Conservation (phyloP, 2,113 vertebrate species). For the Morone saxatilis region DNA sequence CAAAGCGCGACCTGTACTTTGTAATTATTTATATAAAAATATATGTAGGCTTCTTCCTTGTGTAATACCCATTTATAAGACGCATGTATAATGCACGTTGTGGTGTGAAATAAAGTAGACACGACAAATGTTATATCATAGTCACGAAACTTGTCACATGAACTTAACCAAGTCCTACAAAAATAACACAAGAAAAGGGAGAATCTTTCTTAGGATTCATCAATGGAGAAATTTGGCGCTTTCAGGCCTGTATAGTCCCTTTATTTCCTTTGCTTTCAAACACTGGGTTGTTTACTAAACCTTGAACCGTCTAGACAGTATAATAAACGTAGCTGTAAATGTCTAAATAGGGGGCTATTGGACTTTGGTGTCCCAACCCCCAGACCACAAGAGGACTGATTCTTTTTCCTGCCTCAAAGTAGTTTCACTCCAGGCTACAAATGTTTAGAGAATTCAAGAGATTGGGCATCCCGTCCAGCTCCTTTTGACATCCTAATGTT, state of each 20-base stretch:
- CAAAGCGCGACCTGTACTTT: slow-evolving; percentile 48
- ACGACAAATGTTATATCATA: slow-evolving; percentile 49
- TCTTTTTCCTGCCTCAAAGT: slow-evolving; percentile 58
- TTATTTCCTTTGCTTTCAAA: slow-evolving; percentile 84
- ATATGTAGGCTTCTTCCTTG: slow-evolving; percentile 64
- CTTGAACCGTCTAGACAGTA: slow-evolving; percentile 99
- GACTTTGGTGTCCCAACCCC: slow-evolving; percentile 85
- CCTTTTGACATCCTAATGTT: background rate
- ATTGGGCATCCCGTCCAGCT: slow-evolving; percentile 6
- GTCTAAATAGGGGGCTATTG: slow-evolving; percentile 99
- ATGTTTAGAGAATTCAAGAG: slow-evolving; percentile 31
- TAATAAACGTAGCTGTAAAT: slow-evolving; percentile 97
- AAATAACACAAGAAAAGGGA: background rate
- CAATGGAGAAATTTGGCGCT: slow-evolving; percentile 38
- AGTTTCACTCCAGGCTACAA: slow-evolving; percentile 62
- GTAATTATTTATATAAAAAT: slow-evolving; percentile 71
- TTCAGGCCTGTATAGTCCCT: slow-evolving; percentile 42
- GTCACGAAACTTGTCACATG: slow-evolving; percentile 50
- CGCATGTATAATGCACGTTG: slow-evolving; percentile 82
- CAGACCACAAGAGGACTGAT: slow-evolving; percentile 84
- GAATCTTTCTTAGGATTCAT: background rate
- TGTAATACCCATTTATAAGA: slow-evolving; percentile 76
- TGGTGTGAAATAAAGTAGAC: slow-evolving; percentile 80
- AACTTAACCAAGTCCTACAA: slow-evolving; percentile 18
- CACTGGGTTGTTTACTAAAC: slow-evolving; percentile 97